Evolutionary conservation across 2,113 vertebrate genomes (phyloP).

Genomic region (Chrysochloris asiatica): DNA sequence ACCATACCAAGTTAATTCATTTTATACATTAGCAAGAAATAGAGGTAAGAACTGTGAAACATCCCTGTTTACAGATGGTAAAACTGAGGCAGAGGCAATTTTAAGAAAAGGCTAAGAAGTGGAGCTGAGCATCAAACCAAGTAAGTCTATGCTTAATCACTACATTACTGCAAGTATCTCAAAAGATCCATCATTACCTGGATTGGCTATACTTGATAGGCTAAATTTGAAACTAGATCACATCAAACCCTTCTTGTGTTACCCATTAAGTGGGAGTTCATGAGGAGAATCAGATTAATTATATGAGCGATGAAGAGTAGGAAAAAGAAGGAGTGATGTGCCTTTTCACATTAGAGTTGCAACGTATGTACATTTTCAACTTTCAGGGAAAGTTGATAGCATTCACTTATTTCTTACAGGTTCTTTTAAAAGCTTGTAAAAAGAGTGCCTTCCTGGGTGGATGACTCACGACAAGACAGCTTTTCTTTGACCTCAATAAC

Average conservation of each 20-base stretch:
- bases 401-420: neutral
- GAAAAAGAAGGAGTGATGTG: fast-evolving
- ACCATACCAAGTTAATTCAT: too few relatives aligned
- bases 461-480: neutral
- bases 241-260: neutral
- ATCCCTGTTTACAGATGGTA: neutral
- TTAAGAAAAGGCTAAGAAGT: neutral
- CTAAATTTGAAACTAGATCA: neutral
- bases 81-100: neutral
- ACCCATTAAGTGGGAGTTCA: neutral
- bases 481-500: too few relatives aligned
- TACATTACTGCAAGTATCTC: neutral
- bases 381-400: neutral
- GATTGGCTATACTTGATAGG: neutral
- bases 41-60: neutral
- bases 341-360: neutral
- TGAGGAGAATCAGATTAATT: neutral
- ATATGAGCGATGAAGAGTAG: neutral
- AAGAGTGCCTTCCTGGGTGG: neutral
- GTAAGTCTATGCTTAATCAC: neutral
- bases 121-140: neutral
- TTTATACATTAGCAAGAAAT: neutral
- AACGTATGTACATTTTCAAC: neutral
- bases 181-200: fast-evolving
- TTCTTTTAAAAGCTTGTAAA: neutral